These are phyloP conservation scores for Ommatoiulus sabulosus DNA, from an alignment of 2,888 invertebrate species.

Conservation along the genomic window DNA sequence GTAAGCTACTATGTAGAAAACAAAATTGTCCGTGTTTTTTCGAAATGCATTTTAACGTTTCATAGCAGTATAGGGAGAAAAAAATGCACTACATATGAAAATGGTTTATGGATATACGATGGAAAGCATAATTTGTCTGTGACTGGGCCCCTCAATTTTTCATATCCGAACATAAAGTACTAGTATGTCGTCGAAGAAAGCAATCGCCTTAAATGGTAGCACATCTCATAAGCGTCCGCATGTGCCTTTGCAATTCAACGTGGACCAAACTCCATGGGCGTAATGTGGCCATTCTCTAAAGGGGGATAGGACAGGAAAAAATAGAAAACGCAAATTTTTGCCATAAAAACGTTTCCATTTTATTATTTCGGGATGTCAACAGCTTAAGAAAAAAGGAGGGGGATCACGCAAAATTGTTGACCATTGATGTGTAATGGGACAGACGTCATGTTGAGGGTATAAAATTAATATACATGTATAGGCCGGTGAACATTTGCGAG, in stretches of 20 bases:
- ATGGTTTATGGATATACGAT: not conserved
- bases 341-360: not conserved
- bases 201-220: not conserved
- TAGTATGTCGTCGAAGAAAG: slow-evolving; percentile 8
- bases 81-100: not conserved
- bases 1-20: not conserved
- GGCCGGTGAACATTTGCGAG: not conserved
- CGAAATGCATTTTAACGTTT: slow-evolving; percentile 1
- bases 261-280: not conserved
- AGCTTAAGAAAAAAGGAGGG: not conserved
- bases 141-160: not conserved
- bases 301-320: not conserved
- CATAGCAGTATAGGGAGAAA: not conserved
- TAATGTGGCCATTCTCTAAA: not conserved
- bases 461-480: not conserved
- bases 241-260: not conserved
- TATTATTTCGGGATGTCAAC: not conserved
- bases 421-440: too few relatives aligned
- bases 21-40: not conserved
- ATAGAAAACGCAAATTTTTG: not conserved
- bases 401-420: not conserved
- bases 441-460: not conserved
- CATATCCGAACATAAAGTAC: slow-evolving; percentile 27
- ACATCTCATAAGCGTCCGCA: slow-evolving; percentile 7
- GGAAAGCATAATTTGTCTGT: slow-evolving; percentile 27